A percentile compares a stretch with the other conserved stretches of the same genome.
Conservation (phyloP, 2,113 vertebrate species). For the Tapirus terrestris region DNA sequence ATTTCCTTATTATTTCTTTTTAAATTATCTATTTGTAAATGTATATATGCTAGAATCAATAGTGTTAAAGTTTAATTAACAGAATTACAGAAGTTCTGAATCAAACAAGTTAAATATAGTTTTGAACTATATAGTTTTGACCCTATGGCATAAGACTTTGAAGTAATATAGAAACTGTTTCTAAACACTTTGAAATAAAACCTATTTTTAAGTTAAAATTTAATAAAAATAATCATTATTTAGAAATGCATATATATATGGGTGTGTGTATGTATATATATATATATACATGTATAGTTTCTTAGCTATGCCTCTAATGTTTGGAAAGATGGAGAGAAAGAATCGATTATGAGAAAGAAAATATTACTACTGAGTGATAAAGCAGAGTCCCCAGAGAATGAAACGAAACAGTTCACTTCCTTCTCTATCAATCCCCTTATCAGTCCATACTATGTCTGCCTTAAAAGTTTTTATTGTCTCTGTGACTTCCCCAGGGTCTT, state of each 20-base stretch:
- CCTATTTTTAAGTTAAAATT: not conserved
- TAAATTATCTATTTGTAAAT: not conserved
- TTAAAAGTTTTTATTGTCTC: not conserved
- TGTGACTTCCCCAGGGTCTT: not conserved
- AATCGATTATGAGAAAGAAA: not conserved
- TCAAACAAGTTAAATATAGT: not conserved
- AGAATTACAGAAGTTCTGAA: not conserved
- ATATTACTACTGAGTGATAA: not conserved
- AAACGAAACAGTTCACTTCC: not conserved
- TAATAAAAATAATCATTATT: not conserved
- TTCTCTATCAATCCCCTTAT: not conserved
- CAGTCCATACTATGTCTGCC: not conserved
- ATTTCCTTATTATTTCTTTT: not conserved
- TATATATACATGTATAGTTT: not conserved
- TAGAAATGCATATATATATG: not conserved
- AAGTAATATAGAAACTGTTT: not conserved
- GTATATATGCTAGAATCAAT: not conserved
- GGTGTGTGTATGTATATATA: not conserved
- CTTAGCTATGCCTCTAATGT: not conserved
- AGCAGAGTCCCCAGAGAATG: not conserved
- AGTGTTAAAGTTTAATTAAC: not conserved
- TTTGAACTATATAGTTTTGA: not conserved
- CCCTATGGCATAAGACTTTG: not conserved
- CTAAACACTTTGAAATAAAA: not conserved
- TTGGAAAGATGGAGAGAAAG: not conserved